Percentiles rank a stretch among this genome's conserved stretches.
phyloP scores from a whole-genome alignment of 2,797 vertebrate genomes.

The Neosilurus mollespiculum region DNA sequence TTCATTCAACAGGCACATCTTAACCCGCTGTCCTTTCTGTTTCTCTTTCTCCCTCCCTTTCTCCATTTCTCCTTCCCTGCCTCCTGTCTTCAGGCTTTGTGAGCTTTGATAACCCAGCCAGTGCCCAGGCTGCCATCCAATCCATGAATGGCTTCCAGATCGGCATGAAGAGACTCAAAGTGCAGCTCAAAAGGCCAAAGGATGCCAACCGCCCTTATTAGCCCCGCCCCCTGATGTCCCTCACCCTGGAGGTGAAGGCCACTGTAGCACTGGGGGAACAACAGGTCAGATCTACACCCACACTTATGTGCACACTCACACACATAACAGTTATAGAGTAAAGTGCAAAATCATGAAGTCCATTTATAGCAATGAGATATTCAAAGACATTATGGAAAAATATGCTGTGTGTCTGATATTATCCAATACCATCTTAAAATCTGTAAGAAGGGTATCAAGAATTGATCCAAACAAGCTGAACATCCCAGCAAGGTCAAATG shows the following conservation, averaged over 20 bases:
- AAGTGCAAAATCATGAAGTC: not conserved
- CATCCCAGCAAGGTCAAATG: not conserved
- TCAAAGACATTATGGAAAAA: not conserved
- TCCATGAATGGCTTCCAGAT: constrained; percentile 99
- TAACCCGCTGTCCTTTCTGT: constrained; percentile 57
- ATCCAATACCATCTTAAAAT: not conserved
- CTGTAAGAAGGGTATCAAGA: not conserved
- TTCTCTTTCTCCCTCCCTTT: constrained; percentile 27
- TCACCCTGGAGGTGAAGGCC: constrained; percentile 70
- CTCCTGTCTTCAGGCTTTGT: constrained; percentile 84
- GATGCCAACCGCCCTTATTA: constrained; percentile 98
- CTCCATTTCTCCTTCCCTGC: not conserved
- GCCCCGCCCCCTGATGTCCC: constrained; percentile 66
- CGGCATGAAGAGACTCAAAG: constrained; percentile 99
- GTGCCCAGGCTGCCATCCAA: constrained; percentile 98
- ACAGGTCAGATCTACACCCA: constrained; percentile 64
- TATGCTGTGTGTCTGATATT: not conserved
- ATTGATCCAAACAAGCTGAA: not conserved
- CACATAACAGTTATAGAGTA: not conserved
- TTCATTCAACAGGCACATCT: constrained; percentile 7
- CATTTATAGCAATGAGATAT: not conserved
- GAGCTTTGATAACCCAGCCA: constrained; percentile 99
- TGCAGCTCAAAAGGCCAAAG: constrained; percentile 98
- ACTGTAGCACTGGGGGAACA: constrained; percentile 69
- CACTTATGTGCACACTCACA: not conserved